Conservation (phyloP, 1,140 invertebrate species). For the Calephelis nemesis region DNA sequence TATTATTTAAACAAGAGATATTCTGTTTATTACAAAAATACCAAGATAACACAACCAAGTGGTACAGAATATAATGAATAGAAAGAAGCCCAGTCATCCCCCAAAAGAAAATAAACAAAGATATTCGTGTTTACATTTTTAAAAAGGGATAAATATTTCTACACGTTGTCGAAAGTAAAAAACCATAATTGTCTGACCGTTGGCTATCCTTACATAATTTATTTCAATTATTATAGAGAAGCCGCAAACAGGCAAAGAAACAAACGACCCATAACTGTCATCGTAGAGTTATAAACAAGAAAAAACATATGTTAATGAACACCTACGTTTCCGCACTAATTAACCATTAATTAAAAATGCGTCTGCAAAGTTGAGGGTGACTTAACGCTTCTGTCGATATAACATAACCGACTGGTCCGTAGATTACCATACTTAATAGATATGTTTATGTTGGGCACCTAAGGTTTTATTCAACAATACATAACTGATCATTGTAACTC, state of each 20-base stretch:
- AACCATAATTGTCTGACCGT: too few species aligned
- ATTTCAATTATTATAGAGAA: constrained; percentile 12
- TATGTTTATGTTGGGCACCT: too few species aligned
- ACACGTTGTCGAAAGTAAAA: background rate
- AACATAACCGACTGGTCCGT: background rate
- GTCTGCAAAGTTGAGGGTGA: background rate
- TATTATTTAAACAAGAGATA: too few species aligned
- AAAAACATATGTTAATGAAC: constrained; percentile 17
- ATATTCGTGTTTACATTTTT: too few species aligned
- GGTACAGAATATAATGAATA: too few species aligned
- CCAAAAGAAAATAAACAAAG: too few species aligned
- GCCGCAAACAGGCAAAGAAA: constrained; percentile 8
- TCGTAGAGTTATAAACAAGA: constrained; percentile 16
- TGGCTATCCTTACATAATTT: constrained; percentile 17
- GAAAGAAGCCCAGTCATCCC: too few species aligned
- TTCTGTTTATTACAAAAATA: too few species aligned
- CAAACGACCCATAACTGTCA: constrained; percentile 19
- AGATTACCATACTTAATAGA: background rate
- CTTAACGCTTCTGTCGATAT: constrained; percentile 34
- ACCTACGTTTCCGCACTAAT: constrained; percentile 16
- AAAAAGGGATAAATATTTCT: background rate
- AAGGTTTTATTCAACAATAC: too few species aligned
- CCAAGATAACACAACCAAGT: too few species aligned
- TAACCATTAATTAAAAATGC: constrained; percentile 14
- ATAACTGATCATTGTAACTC: too few species aligned